Base-by-base conservation (phyloP, 2,113 vertebrate genomes). In the Recurvirostra avosetta region DNA sequence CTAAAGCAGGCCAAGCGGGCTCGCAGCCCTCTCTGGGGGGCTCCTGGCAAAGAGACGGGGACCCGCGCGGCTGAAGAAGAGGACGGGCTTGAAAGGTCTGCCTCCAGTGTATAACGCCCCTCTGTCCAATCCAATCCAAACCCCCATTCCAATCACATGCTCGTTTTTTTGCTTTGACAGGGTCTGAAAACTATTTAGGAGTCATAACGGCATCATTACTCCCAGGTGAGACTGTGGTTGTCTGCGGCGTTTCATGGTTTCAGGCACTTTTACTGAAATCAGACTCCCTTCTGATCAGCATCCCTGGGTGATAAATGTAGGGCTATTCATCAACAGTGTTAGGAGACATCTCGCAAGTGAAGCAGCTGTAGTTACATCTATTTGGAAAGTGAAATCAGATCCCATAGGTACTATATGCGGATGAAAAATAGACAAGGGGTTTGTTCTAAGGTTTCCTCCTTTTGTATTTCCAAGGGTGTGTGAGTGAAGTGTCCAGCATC, bases 301-400 rank as follows among this genome's bases (percentile, higher is more conserved):
- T 89, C 91, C 77, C 86, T 50, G 84, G 45, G 65, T 95, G 92
- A 94, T 87, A 73, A 94, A 96, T 91, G 91, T 88, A 40, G 66
- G 91, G 84, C 84, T 73, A 88, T 96, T 96, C 81, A 91, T 95
- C 95, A 97, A 16, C 5, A 1, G 45, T 3, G 7, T 75, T 79
- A 79, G 86, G 77, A 96, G 74, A 82, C 74, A 36, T 50, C 90
- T 95, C 0, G 2, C 59, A 75, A 90, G 91, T 26, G 92, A 90
- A 96, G 80, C 91, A 94, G 94, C 89, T 92, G 91, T 88, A 92
- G 86, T 52, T 94, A 72, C 80, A 94, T 82, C 94, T 92, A 89
- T 90, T 96, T 95, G 86, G 74, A 89, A 95, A 95, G 86, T 87
- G 91, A 96, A 92, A 95, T 87, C 81, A 61, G 78, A 86, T 94